Evolutionary conservation across 2,113 vertebrate species (phyloP), one percentile per base, ranked within the genome.

Genomic region (Sylvilagus bachmani): DNA sequence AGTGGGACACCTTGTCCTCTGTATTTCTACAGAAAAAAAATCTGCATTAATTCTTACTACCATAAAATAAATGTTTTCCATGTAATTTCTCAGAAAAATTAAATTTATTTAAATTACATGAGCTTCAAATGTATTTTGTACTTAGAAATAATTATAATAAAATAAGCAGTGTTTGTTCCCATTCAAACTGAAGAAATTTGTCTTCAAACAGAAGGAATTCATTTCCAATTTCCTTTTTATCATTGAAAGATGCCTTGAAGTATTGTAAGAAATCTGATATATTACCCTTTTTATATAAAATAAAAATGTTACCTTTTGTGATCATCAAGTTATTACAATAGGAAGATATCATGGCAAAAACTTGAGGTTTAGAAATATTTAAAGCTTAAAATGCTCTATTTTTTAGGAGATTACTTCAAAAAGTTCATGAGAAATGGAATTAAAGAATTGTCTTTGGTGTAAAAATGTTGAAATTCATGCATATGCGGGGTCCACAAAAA

Each of bases 111-210:
- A 73, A 88, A 77, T 44, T 33, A 19, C 88, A 78, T 88, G n/a
- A 62, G 49, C 67, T 96, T 94, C 16, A 38, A 17, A 91, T 24
- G 24, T 38, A 64, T 89, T n/a, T 85, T 96, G 71, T 79, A 51
- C 31, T 96, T 13, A 75, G 49, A 82, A 91, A 73, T 55, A 62
- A 66, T 55, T 36, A 31, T 31, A 12, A 64, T 73, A 85, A 55
- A 12, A 64, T 73, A 85, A 55, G 10, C 19, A 89, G n/a, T n/a
- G 49, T 73, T 75, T 83, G 36, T 93, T 66, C 24, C 16, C n/a
- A 77, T 84, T 89, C 16, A 86, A 62, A 81, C 55, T 58, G 66
- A 91, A 86, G 51, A 11, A 83, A 66, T 92, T 83, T 25, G 61
- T 61, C 83, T 95, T 58, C 64, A 95, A 85, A 85, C 3, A 33